Base-by-base conservation (phyloP, 2,113 vertebrate species). In the Chionomys nivalis region DNA sequence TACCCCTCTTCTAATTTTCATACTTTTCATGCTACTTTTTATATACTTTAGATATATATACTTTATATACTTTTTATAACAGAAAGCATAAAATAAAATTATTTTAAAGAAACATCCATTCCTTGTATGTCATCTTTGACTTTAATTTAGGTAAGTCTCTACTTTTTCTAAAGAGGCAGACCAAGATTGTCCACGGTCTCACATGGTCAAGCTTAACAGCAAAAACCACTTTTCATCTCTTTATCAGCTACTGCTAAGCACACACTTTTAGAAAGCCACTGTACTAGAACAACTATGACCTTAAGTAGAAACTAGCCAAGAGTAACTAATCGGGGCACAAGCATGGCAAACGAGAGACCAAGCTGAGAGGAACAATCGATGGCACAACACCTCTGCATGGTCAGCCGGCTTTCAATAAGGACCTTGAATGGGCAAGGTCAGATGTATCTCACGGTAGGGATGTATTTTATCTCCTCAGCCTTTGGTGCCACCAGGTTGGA, bases 51-150 rank as follows among this genome's bases (percentile, higher is more conserved):
- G n/a, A n/a, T n/a, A n/a, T n/a, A n/a, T n/a, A n/a, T n/a, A n/a
- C n/a, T n/a, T n/a, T n/a, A n/a, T n/a, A n/a, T 77, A 73, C 36
- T 93, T 87, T 87, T 72, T 83, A 78, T 47, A 87, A 73, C 33
- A 44, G 61, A 96, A 90, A 93, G 31, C 14, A 89, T 87, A 87
- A 68, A 72, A 55, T 86, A 76, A 58, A 87, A n/a, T 47, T 75
- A 70, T 78, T 68, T 55, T 81, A 94, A 95, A 92, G 55, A 93
- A 73, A 91, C 47, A 23, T 42, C 49, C 39, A 93, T 47, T 93
- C 61, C 26, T 89, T 52, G 8, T 11, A 86, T 2, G 5, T 14
- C 4, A 79, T n/a, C 65, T 73, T 44, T 42, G 61, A 70, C 39
- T 89, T 26, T 85, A 77, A 9, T 89, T 26, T 85, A 68, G 13